Base-by-base conservation (phyloP, 2,797 vertebrate genomes). In the Acipenser ruthenus region DNA sequence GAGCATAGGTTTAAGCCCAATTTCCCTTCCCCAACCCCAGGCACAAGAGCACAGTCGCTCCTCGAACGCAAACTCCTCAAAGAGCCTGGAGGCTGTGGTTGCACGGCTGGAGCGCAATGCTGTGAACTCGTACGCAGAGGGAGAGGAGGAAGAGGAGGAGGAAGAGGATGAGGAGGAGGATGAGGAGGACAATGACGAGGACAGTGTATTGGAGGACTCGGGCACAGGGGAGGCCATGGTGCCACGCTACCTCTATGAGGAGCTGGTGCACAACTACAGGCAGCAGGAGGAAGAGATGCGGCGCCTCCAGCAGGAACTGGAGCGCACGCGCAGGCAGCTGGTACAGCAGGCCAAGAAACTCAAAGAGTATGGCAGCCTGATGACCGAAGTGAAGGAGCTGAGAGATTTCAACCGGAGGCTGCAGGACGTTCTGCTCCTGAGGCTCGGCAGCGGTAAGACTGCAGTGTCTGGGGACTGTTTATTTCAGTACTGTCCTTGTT, bases 271-370 rank as follows among this genome's bases (percentile, higher is more conserved):
- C 79, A 98, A 93, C 85, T 99, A 98, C 83, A 90, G 96, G 78
- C 95, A 98, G 80, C 95, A 98, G 66, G 95, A 98, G 75, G 95
- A 98, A 78, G 96, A 99, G 84, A 95, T 99, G 94, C 91, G 93
- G 70, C 90, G 95, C 78, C 91, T 99, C 79, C 95, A 98, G 73
- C 95, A 98, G 85, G 96, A 98, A 83, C 89, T 99, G 68, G 95
- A 99, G 79, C 88, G 95, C 77, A 98, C 96, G 3, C 93, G 96
- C 68, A 87, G 95, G 68, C 96, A 99, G 87, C 93, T 99, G 70
- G 92, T 98, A n/a, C 96, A 99, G 76, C 96, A 99, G 84, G 95
- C 96, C 79, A 99, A 97, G 88, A 99, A 99, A 83, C 92, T 98
- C 51, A 99, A 98, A 83, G 96, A 99, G 79, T 97, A 96, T 52